These are phyloP conservation scores for Abrostola triplasia DNA, from an alignment of 2,888 invertebrate species.

Conservation along the genomic window DNA sequence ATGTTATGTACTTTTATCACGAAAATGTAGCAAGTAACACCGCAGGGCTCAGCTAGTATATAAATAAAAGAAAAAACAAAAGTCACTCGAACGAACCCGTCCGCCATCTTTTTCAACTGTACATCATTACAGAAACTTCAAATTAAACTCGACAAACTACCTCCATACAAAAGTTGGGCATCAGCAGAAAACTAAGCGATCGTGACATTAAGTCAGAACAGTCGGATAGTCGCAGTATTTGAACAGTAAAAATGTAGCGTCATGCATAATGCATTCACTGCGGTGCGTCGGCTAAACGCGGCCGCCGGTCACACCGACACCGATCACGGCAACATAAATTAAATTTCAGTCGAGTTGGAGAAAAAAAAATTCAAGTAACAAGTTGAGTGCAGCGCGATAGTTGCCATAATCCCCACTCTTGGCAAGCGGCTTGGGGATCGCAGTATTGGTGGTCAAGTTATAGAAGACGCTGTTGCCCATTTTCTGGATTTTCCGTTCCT, in stretches of 20 bases:
- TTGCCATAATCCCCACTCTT: no score
- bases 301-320: constrained; percentile 45
- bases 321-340: no score
- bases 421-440: no score
- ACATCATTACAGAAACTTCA: constrained; percentile 35
- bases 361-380: no score
- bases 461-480: no score
- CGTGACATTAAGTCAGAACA: constrained; percentile 57
- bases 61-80: neutral
- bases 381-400: no score
- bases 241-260: constrained; percentile 67
- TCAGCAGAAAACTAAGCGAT: constrained; percentile 61
- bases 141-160: constrained; percentile 45
- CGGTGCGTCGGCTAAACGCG: constrained; percentile 58
- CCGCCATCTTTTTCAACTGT: constrained; percentile 12
- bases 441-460: no score
- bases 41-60: no score
- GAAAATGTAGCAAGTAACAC: no score
- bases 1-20: no score
- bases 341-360: no score
- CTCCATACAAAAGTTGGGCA: constrained; percentile 33
- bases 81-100: constrained; percentile 3
- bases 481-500: no score
- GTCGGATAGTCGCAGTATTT: constrained; percentile 37
- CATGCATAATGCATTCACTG: constrained; percentile 69